Evolutionary conservation across 1,140 invertebrate genomes (phyloP).

Genomic region (Formica selysi): DNA sequence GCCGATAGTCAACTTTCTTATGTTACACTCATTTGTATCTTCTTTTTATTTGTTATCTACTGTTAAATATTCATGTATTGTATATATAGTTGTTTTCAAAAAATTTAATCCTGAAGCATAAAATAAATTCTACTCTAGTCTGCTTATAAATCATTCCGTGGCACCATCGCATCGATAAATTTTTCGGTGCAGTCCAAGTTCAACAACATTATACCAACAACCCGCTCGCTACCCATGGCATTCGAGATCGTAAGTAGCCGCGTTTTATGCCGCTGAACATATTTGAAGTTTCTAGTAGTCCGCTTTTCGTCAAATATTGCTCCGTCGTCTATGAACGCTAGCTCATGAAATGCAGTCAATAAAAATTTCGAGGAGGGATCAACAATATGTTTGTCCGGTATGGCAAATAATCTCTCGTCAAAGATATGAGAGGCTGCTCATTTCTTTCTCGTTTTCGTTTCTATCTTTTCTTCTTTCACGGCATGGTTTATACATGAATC

Average conservation of each 20-base stretch:
- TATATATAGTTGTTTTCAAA: neutral
- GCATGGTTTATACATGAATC: constrained; percentile 14
- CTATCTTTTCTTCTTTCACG: constrained; percentile 27
- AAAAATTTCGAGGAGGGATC: constrained; percentile 28
- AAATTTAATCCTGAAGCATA: constrained; percentile 13
- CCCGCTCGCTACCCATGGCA: constrained; percentile 1
- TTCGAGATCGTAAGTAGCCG: constrained; percentile 46
- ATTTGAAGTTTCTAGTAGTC: constrained; percentile 36
- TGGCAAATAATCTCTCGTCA: constrained; percentile 45
- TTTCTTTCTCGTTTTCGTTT: constrained; percentile 17
- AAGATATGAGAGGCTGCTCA: neutral
- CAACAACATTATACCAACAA: constrained; percentile 53
- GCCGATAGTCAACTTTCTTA: neutral
- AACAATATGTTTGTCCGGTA: constrained; percentile 44
- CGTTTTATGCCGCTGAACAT: constrained; percentile 56
- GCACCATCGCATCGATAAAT: constrained; percentile 30
- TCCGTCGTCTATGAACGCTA: constrained; percentile 5
- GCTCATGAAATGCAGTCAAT: constrained; percentile 33
- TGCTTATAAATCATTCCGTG: constrained; percentile 35
- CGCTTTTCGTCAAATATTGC: constrained; percentile 35
- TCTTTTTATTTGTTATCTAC: neutral
- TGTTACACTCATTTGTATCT: too few relatives aligned
- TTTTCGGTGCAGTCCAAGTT: constrained; percentile 21
- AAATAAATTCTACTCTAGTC: constrained; percentile 32
- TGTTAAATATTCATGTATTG: too few relatives aligned